Evolutionary conservation across 2,113 vertebrate species (phyloP).

Genomic region (Sula dactylatra): DNA sequence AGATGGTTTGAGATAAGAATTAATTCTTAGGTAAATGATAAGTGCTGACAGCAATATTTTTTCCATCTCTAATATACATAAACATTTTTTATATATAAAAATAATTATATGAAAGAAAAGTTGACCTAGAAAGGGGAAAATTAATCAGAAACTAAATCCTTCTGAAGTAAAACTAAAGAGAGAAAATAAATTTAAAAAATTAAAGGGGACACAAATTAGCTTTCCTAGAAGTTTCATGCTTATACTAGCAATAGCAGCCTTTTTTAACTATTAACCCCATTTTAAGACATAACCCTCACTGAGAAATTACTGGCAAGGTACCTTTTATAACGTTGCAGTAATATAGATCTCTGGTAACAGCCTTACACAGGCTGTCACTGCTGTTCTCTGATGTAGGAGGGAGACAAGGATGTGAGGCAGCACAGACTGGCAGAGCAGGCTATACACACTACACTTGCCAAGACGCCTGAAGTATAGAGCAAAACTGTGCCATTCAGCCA

Average conservation of each 20-base stretch:
- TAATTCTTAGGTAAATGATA: background rate
- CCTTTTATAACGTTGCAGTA: slow-evolving; percentile 12
- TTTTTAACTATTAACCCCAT: background rate
- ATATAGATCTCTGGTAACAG: slow-evolving; percentile 44
- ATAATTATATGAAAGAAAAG: background rate
- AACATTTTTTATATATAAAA: background rate
- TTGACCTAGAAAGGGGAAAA: background rate
- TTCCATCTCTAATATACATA: background rate
- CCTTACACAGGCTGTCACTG: slow-evolving; percentile 48
- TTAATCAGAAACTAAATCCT: background rate
- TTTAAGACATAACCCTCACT: slow-evolving; percentile 8
- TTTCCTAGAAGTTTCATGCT: background rate
- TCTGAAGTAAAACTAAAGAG: background rate
- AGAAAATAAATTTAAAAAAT: background rate
- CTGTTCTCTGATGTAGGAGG: slow-evolving; percentile 47
- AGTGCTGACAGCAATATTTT: background rate
- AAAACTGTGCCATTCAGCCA: slow-evolving; percentile 16
- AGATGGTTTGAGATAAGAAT: background rate
- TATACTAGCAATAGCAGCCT: background rate
- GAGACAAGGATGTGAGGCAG: slow-evolving; percentile 54
- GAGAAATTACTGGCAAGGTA: slow-evolving; percentile 38
- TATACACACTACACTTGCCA: slow-evolving; percentile 36
- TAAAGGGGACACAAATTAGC: background rate
- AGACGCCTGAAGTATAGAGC: slow-evolving; percentile 17
- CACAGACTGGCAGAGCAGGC: slow-evolving; percentile 53